A percentile compares a stretch with the other conserved stretches of the same genome.
These are phyloP conservation scores for Pegoplata infirma DNA, from an alignment of 2,888 invertebrate genomes.

Conservation along the genomic window DNA sequence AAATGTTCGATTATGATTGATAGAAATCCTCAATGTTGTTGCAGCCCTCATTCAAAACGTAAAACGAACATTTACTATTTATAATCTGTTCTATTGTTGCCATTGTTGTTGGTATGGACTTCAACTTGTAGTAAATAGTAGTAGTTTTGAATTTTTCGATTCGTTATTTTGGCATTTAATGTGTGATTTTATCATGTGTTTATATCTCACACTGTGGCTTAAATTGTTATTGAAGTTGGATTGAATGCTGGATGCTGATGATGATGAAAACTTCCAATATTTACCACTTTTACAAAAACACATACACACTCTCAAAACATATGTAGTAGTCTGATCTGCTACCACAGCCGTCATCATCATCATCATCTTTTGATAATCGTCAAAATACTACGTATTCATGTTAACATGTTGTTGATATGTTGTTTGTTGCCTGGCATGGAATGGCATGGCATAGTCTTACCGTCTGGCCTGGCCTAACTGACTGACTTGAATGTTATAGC, in stretches of 20 bases:
- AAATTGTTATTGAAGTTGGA: neutral
- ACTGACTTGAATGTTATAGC: neutral
- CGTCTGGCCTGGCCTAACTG: neutral
- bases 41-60: slow-evolving; percentile 46
- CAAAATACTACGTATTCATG: slow-evolving; percentile 49
- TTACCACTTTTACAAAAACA: neutral
- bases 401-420: slow-evolving; percentile 47
- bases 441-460: no score
- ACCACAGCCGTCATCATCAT: neutral
- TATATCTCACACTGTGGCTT: neutral
- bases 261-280: neutral
- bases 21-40: slow-evolving; percentile 42
- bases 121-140: no score
- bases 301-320: neutral
- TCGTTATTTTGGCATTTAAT: slow-evolving; percentile 18
- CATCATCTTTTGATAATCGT: slow-evolving; percentile 55
- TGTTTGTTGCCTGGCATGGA: slow-evolving; percentile 19
- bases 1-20: slow-evolving; percentile 56
- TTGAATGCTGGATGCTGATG: no score
- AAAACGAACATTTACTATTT: slow-evolving; percentile 12
- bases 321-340: neutral
- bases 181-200: slow-evolving; percentile 12
- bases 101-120: no score
- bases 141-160: neutral
- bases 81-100: slow-evolving; percentile 22